Base-by-base conservation (phyloP, 1,140 invertebrate species). In the Hyphantria cunea region DNA sequence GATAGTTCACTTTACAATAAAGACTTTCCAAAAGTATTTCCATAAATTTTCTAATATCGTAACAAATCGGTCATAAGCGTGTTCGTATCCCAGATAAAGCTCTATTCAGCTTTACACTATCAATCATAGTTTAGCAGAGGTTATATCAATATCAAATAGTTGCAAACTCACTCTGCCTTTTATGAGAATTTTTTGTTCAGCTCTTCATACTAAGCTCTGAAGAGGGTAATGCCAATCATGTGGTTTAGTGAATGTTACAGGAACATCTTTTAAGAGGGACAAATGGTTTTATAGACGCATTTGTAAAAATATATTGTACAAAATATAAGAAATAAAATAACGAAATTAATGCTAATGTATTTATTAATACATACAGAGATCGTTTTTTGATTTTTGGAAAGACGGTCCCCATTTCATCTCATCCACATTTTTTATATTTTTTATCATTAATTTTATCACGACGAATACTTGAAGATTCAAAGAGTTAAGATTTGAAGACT, bases 51-150 rank as follows among this genome's bases (percentile, higher is more conserved):
- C 45, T 82, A 82, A 83, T 82, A 82, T 84, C 72, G 74, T 69
- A 52, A 81, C 80, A 82, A 84, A 86, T 78, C 71, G 74, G 54
- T 71, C 66, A 68, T 72, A 75, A 78, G 68, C 73, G 52, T 54
- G 64, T 56, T 71, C 66, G 76, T 70, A 75, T 75, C 70, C 60
- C 56, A 51, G 70, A 80, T 79, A 82, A 80, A 63, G 59, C 66
- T 68, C 72, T 65, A 72, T 75, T 81, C 76, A 77, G 54, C 52
- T 10, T 15, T 56, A 69, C 77, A 85, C 79, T 84, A 87, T 87
- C 84, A 86, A 88, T 88, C 83, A 86, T 88, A 79, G 74, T 82
- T 84, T 78, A 78, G 70, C 66, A 70, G 62, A 72, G 66, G 76
- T 72, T 80, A 78, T 76, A 78, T 77, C 78, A 85, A 85, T 84